phyloP scores from a whole-genome alignment of 2,113 vertebrate species.

The Stegostoma tigrinum region DNA sequence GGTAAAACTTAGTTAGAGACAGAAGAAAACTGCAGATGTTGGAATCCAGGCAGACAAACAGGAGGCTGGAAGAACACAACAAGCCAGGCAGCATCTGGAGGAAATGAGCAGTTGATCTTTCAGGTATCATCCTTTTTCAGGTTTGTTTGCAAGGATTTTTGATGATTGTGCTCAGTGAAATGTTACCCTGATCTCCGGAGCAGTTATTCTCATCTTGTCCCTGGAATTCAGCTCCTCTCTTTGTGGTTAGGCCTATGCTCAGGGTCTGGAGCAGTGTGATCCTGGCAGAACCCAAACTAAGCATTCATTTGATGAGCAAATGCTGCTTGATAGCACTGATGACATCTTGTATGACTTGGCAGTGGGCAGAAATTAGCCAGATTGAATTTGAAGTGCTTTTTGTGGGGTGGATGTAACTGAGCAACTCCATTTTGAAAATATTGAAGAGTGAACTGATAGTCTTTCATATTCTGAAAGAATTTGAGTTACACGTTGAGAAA shows the following conservation, averaged over 20 bases:
- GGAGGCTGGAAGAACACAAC: too few species aligned
- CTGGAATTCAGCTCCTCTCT: not conserved
- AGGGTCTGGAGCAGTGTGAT: not conserved
- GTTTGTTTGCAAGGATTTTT: too few species aligned
- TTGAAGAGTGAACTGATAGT: not conserved
- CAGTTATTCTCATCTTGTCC: not conserved
- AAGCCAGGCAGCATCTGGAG: too few species aligned
- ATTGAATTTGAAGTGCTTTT: not conserved
- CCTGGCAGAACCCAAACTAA: not conserved
- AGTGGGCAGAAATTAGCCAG: not conserved
- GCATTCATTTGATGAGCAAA: not conserved
- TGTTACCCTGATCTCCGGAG: too few species aligned
- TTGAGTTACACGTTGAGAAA: too few species aligned
- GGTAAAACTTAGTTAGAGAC: too few species aligned
- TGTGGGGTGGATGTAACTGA: rapidly evolving
- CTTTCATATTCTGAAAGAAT: not conserved
- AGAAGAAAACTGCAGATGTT: too few species aligned
- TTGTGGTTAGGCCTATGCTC: not conserved
- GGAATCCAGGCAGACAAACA: too few species aligned
- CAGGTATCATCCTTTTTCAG: too few species aligned
- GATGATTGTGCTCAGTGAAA: too few species aligned
- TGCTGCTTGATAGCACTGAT: not conserved
- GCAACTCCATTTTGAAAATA: not conserved
- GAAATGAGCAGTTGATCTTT: too few species aligned
- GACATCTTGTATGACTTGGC: not conserved